Conservation (phyloP, 2,797 vertebrate genomes). For the Thamnophis elegans region DNA sequence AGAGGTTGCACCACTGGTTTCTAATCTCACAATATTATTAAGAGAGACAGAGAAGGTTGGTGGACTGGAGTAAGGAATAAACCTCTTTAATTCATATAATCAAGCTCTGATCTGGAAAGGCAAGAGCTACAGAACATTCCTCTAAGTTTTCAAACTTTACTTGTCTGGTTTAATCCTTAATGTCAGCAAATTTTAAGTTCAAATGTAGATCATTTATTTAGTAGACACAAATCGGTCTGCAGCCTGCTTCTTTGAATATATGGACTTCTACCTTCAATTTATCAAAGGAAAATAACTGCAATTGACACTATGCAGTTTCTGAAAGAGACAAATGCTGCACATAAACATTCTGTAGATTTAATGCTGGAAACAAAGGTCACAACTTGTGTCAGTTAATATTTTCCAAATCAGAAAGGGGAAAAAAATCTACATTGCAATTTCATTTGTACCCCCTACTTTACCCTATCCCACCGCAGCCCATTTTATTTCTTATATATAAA, state of each 20-base stretch:
- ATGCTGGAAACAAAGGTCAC: constrained; percentile 59
- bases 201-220: constrained; percentile 65
- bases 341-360: constrained; percentile 57
- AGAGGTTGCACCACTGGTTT: not conserved
- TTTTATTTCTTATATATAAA: constrained; percentile 42
- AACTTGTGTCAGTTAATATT: constrained; percentile 56
- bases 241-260: constrained; percentile 54
- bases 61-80: not conserved
- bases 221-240: constrained; percentile 59
- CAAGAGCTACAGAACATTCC: constrained; percentile 46
- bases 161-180: constrained; percentile 54
- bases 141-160: constrained; percentile 44
- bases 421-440: constrained; percentile 47
- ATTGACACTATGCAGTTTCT: constrained; percentile 55
- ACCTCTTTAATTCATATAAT: not conserved
- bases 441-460: constrained; percentile 24
- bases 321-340: constrained; percentile 21
- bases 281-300: constrained; percentile 55
- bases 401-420: constrained; percentile 45
- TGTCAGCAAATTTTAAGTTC: constrained; percentile 64
- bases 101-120: constrained; percentile 31
- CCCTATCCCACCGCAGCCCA: too few relatives aligned
- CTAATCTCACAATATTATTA: not conserved
- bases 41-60: not conserved
- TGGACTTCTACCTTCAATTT: constrained; percentile 57